A percentile compares a stretch with the other conserved stretches of the same genome.
Evolutionary conservation across 2,797 vertebrate species (phyloP).

Genomic region (Paguma larvata): DNA sequence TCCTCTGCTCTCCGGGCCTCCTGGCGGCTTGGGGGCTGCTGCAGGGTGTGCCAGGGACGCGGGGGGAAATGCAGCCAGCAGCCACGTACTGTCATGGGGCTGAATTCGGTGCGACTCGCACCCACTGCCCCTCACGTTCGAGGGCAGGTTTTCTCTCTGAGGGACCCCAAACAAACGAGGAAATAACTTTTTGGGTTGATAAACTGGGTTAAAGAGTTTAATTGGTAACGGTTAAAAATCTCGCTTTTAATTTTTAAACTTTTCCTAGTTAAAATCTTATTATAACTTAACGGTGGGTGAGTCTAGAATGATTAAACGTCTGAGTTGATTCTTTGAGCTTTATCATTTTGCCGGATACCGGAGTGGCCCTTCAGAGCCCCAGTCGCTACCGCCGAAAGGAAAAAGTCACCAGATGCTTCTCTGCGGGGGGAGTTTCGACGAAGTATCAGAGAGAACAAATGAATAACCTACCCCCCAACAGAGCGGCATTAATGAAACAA

Average conservation of each 20-base stretch:
- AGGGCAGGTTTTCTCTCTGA: neutral
- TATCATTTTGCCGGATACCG: neutral
- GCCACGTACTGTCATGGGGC: neutral
- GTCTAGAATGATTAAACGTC: slow-evolving; percentile 80
- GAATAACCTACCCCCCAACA: neutral
- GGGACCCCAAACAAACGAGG: neutral
- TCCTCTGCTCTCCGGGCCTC: neutral
- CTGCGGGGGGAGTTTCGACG: neutral
- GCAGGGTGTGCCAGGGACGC: neutral
- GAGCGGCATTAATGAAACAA: neutral
- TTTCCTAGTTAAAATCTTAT: slow-evolving; percentile 75
- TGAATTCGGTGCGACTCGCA: neutral
- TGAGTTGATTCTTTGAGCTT: slow-evolving; percentile 54
- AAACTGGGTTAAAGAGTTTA: slow-evolving; percentile 42
- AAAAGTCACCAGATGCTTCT: slow-evolving; percentile 10
- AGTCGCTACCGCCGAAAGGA: neutral
- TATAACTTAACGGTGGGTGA: slow-evolving; percentile 59
- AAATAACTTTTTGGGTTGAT: slow-evolving; percentile 1
- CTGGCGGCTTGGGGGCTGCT: fast-evolving
- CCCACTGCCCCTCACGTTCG: neutral
- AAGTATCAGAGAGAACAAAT: neutral
- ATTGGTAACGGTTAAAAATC: slow-evolving; percentile 74
- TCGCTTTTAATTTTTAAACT: slow-evolving; percentile 80
- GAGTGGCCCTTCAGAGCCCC: slow-evolving; percentile 22
- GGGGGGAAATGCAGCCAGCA: neutral